Conservation (phyloP, 2,888 invertebrate genomes). For the Odiellus spinosus region DNA sequence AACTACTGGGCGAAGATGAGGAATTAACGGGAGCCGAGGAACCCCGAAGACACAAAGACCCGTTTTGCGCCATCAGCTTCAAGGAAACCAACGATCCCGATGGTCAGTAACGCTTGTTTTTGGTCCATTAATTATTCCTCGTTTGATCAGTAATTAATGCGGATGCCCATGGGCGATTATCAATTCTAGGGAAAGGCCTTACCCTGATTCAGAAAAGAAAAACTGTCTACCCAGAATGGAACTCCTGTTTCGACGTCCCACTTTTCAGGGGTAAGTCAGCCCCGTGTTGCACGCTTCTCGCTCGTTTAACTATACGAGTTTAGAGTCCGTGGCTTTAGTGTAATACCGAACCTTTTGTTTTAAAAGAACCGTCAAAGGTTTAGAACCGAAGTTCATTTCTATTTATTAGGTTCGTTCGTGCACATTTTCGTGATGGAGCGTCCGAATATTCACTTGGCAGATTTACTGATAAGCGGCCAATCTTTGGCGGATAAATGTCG, state of each 20-base stretch:
- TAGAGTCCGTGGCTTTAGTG: too few relatives aligned
- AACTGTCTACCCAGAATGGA: constrained; percentile 2
- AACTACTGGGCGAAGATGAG: neutral
- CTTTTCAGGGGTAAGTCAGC: neutral
- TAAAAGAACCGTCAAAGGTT: too few relatives aligned
- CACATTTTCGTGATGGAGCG: constrained; percentile 10
- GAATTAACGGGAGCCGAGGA: neutral
- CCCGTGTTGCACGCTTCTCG: too few relatives aligned
- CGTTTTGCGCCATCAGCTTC: neutral
- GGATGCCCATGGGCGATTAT: too few relatives aligned
- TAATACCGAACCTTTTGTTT: too few relatives aligned
- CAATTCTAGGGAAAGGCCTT: constrained; percentile 7
- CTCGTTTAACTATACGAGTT: too few relatives aligned
- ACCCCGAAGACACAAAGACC: neutral
- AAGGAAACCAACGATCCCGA: neutral
- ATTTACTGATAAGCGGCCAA: constrained; percentile 8
- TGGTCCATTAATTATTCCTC: too few relatives aligned
- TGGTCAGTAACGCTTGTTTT: neutral
- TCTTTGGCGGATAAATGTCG: constrained; percentile 7
- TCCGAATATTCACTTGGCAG: constrained; percentile 6
- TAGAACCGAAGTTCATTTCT: too few relatives aligned
- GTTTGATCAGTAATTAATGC: too few relatives aligned
- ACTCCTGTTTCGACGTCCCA: constrained; percentile 3
- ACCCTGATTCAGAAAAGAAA: constrained; percentile 1
- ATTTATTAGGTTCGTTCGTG: constrained; percentile 7